Percentiles rank a stretch among this genome's conserved stretches.
Conservation (phyloP, 2,797 vertebrate genomes). For the Microctenopoma stevenorrisi region DNA sequence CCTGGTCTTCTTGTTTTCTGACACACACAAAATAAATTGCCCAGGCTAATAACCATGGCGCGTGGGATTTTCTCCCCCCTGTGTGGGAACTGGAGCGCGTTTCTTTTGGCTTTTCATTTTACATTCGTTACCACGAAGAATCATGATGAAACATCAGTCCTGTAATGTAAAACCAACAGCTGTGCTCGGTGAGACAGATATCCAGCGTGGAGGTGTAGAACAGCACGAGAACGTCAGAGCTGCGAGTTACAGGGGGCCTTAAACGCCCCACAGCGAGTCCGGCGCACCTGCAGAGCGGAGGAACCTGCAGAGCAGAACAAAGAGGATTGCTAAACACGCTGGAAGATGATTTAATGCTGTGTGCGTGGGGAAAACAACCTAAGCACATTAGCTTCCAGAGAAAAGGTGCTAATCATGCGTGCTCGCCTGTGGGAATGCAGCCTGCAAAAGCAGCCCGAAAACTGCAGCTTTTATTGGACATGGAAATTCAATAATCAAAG, state of each 20-base stretch:
- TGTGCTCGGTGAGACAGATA: slow-evolving; percentile 66
- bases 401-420: slow-evolving; percentile 73
- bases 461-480: slow-evolving; percentile 57
- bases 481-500: slow-evolving; percentile 66
- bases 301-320: slow-evolving; percentile 70
- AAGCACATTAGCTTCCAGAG: slow-evolving; percentile 59
- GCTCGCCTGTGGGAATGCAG: slow-evolving; percentile 57
- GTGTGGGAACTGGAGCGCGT: slow-evolving; percentile 51
- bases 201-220: slow-evolving; percentile 22
- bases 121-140: slow-evolving; percentile 65
- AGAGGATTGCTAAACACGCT: slow-evolving; percentile 66
- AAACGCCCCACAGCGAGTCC: slow-evolving; percentile 54
- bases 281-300: slow-evolving; percentile 50
- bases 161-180: slow-evolving; percentile 69
- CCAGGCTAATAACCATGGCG: slow-evolving; percentile 74
- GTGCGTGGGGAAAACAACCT: slow-evolving; percentile 63
- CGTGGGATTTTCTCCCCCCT: slow-evolving; percentile 36
- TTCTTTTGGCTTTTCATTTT: slow-evolving; percentile 50
- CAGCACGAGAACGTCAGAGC: slow-evolving; percentile 7
- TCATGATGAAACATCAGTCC: slow-evolving; percentile 75
- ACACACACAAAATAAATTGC: slow-evolving; percentile 82
- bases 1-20: slow-evolving; percentile 81
- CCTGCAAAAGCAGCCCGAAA: slow-evolving; percentile 31
- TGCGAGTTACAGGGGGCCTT: slow-evolving; percentile 34
- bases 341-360: slow-evolving; percentile 72